phyloP scores from a whole-genome alignment of 2,113 vertebrate species.

The Zosterops japonicus region DNA sequence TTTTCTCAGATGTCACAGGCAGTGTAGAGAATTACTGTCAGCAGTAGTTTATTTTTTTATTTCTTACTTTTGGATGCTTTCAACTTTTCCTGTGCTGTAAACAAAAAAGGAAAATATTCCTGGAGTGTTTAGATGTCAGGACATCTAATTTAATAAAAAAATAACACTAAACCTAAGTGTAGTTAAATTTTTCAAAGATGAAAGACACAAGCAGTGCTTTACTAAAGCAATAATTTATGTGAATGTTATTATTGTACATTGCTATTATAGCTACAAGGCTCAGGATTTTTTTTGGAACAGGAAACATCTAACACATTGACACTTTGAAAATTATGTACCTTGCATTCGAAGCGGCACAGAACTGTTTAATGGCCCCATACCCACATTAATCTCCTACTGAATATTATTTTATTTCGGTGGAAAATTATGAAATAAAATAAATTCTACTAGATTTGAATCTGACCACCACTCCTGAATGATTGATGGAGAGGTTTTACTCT shows the following conservation, averaged over 20 bases:
- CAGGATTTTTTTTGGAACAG: not conserved
- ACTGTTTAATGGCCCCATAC: not conserved
- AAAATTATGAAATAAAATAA: not conserved
- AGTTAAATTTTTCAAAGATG: not conserved
- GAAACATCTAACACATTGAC: not conserved
- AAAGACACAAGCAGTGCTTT: not conserved
- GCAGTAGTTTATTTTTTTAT: not conserved
- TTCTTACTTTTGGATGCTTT: not conserved
- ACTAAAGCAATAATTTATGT: not conserved
- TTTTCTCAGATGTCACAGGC: not conserved
- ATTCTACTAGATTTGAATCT: not conserved
- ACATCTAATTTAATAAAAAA: not conserved
- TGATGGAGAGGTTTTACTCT: not conserved
- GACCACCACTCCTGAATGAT: not conserved
- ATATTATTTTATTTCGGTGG: not conserved
- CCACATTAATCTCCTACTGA: not conserved
- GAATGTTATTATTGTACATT: not conserved
- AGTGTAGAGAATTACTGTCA: not conserved
- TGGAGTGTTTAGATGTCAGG: not conserved
- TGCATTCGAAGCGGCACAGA: not conserved
- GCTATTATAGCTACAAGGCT: not conserved
- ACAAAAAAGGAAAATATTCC: not conserved
- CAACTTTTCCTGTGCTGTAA: not conserved
- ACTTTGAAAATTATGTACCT: not conserved
- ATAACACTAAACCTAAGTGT: not conserved